Conservation (phyloP, 2,888 invertebrate genomes). For the Zootermopsis nevadensis region DNA sequence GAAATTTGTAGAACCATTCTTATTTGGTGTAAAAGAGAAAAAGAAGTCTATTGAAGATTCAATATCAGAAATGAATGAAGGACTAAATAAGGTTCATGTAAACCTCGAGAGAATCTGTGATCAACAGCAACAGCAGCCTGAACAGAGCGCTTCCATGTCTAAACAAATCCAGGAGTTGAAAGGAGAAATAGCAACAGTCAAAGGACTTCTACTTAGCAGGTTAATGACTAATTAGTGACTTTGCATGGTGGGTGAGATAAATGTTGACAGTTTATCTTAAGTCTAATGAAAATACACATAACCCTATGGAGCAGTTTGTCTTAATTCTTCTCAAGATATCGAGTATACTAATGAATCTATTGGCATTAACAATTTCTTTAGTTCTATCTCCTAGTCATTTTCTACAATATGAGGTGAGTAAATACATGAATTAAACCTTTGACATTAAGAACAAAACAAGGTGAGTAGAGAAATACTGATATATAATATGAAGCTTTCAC, state of each 20-base stretch:
- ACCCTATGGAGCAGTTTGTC: no score
- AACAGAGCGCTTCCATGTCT: conserved; percentile 62
- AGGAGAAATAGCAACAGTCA: conserved; percentile 77
- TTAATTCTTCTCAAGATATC: no score
- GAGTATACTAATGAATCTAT: no score
- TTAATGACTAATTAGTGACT: conserved; percentile 57
- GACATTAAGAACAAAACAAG: no score
- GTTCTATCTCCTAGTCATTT: no score
- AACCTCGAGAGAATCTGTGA: conserved; percentile 68
- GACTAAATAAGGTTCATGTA: conserved; percentile 73
- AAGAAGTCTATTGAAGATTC: conserved; percentile 75
- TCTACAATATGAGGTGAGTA: no score
- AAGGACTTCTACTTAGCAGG: conserved; percentile 79
- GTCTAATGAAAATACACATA: no score
- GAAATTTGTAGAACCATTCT: conserved; percentile 73
- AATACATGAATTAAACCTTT: no score
- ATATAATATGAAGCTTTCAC: no score
- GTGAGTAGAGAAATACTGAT: no score
- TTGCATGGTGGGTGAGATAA: neutral
- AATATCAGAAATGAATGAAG: conserved; percentile 74
- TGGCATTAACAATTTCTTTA: no score
- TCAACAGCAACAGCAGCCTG: conserved; percentile 25
- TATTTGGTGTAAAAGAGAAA: conserved; percentile 74
- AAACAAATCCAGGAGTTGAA: conserved; percentile 76
- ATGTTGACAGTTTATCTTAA: no score